Percentiles rank a stretch among this genome's conserved stretches.
Conservation (phyloP, 2,888 invertebrate species). For the Dugesia japonica region DNA sequence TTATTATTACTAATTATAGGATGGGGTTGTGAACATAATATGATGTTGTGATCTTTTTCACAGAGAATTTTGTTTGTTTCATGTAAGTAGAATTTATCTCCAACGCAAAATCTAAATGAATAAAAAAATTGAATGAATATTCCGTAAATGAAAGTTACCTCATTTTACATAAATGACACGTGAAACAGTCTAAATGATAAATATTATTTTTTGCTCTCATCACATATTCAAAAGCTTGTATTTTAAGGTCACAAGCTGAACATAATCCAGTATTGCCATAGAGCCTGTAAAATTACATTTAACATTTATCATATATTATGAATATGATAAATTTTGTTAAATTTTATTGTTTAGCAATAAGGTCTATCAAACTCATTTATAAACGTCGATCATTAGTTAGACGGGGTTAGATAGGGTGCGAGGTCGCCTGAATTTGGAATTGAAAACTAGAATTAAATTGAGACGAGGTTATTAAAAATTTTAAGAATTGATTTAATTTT, state of each 20-base stretch:
- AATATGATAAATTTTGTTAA: no score
- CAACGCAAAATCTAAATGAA: slow-evolving; percentile 77
- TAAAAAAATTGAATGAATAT: no score
- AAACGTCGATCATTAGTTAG: no score
- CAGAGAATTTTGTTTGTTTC: slow-evolving; percentile 74
- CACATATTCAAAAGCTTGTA: slow-evolving; percentile 83
- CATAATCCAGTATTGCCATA: slow-evolving; percentile 77
- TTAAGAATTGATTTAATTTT: no score
- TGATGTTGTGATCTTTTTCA: slow-evolving; percentile 74
- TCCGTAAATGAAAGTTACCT: slow-evolving; percentile 54
- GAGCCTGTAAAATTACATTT: slow-evolving; percentile 59
- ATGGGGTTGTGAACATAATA: slow-evolving; percentile 16
- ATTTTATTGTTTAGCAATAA: no score
- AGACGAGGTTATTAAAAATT: no score
- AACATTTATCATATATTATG: no score
- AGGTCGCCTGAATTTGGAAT: no score
- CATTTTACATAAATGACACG: slow-evolving; percentile 81
- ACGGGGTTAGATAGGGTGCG: no score
- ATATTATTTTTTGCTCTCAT: slow-evolving; percentile 80
- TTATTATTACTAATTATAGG: not conserved
- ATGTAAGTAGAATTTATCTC: slow-evolving; percentile 75
- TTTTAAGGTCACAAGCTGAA: slow-evolving; percentile 75
- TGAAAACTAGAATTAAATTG: no score
- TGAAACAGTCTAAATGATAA: slow-evolving; percentile 80
- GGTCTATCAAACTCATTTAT: no score